These are phyloP conservation scores for Xestia ashworthii DNA, from an alignment of 2,888 invertebrate species.

Conservation along the genomic window DNA sequence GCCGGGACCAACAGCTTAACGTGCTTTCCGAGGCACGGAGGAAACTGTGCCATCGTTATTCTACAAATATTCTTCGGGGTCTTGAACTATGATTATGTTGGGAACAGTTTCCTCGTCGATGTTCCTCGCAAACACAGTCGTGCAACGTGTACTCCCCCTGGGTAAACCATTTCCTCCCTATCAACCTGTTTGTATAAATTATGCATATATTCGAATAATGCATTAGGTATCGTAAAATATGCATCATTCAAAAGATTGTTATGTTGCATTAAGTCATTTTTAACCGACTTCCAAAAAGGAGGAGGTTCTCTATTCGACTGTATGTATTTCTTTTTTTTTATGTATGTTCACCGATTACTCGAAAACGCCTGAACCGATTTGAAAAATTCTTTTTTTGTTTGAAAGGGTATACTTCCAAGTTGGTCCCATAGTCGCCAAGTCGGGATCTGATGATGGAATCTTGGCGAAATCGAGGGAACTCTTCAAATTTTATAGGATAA, in stretches of 20 bases:
- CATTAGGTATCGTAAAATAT: slow-evolving; percentile 4
- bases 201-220: not conserved
- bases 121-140: not conserved
- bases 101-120: not conserved
- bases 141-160: not conserved
- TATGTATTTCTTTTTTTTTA: too few relatives aligned
- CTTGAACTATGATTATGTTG: not conserved
- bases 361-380: too few relatives aligned
- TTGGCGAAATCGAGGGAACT: too few relatives aligned
- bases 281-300: too few relatives aligned
- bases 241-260: not conserved
- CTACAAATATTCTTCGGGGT: not conserved
- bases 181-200: slow-evolving; percentile 29
- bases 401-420: too few relatives aligned
- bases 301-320: too few relatives aligned
- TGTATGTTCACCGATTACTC: too few relatives aligned
- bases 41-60: not conserved
- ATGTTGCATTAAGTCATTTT: slow-evolving; percentile 2
- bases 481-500: too few relatives aligned
- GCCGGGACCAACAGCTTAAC: too few relatives aligned
- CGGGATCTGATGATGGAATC: too few relatives aligned
- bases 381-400: too few relatives aligned
- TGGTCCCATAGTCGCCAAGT: too few relatives aligned
- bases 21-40: not conserved
- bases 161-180: slow-evolving; percentile 3